phyloP scores from a whole-genome alignment of 1,140 invertebrate species.

The Eumaeus atala region DNA sequence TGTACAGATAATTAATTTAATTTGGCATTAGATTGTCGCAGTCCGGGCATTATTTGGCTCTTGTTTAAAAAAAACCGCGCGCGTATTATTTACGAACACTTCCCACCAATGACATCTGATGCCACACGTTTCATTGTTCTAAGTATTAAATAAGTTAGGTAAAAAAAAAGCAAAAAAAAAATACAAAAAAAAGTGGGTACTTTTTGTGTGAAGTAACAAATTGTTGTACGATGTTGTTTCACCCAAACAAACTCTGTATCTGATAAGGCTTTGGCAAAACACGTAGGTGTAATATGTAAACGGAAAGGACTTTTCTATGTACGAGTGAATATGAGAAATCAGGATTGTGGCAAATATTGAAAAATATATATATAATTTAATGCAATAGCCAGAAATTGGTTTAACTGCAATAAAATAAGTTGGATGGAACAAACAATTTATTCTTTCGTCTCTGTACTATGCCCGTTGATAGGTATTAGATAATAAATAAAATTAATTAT shows the following conservation, averaged over 20 bases:
- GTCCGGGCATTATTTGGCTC: background rate
- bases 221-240: constrained; percentile 41
- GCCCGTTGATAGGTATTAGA: constrained; percentile 66
- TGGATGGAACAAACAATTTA: constrained; percentile 50
- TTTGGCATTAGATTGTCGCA: background rate
- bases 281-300: constrained; percentile 43
- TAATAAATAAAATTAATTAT: constrained; percentile 72
- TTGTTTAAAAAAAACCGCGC: constrained; percentile 28
- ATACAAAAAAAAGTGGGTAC: constrained; percentile 56
- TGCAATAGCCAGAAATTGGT: constrained; percentile 36
- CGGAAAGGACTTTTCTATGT: constrained; percentile 44
- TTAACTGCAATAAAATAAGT: constrained; percentile 40
- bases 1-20: constrained; percentile 17
- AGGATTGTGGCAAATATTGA: constrained; percentile 27
- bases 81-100: constrained; percentile 54
- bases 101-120: constrained; percentile 67
- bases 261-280: constrained; percentile 66
- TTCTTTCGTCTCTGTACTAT: constrained; percentile 68
- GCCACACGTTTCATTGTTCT: constrained; percentile 66
- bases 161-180: constrained; percentile 54
- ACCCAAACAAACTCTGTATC: constrained; percentile 46
- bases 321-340: constrained; percentile 35
- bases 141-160: constrained; percentile 72
- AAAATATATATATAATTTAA: constrained; percentile 33
- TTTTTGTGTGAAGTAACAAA: constrained; percentile 50